phyloP scores from a whole-genome alignment of 1,140 invertebrate genomes.

The Lanistes nyassanus region DNA sequence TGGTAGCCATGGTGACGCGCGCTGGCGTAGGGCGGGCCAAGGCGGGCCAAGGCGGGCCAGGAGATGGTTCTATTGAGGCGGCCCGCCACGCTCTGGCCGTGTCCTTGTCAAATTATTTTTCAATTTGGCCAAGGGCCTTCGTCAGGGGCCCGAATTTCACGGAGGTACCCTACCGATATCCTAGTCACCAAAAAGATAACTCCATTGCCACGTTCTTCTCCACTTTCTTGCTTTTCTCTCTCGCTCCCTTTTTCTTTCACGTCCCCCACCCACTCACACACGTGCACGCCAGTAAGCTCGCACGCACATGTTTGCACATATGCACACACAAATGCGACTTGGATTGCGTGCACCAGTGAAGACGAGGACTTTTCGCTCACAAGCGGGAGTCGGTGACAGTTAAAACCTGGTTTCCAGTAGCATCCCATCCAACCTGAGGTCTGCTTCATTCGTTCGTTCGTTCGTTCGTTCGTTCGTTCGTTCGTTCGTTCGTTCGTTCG shows the following conservation, averaged over 20 bases:
- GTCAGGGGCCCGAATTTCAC: slow-evolving; percentile 2
- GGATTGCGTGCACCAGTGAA: no score
- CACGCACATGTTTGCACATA: no score
- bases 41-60: neutral
- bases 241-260: neutral
- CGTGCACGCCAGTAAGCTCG: no score
- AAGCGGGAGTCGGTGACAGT: no score
- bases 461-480: no score
- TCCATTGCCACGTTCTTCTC: no score
- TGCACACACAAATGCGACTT: no score
- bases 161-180: slow-evolving; percentile 13
- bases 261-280: neutral
- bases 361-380: no score
- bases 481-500: no score
- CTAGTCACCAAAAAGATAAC: slow-evolving; percentile 4
- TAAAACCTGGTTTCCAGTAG: no score
- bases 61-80: slow-evolving; percentile 14
- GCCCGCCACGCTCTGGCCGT: neutral
- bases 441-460: no score
- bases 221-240: neutral
- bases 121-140: slow-evolving; percentile 12
- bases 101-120: slow-evolving; percentile 20
- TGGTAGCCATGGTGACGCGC: slow-evolving; percentile 19
- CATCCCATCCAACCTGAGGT: no score
- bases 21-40: neutral